Base-by-base conservation (phyloP, 2,113 vertebrate species). In the Neoarius graeffei region DNA sequence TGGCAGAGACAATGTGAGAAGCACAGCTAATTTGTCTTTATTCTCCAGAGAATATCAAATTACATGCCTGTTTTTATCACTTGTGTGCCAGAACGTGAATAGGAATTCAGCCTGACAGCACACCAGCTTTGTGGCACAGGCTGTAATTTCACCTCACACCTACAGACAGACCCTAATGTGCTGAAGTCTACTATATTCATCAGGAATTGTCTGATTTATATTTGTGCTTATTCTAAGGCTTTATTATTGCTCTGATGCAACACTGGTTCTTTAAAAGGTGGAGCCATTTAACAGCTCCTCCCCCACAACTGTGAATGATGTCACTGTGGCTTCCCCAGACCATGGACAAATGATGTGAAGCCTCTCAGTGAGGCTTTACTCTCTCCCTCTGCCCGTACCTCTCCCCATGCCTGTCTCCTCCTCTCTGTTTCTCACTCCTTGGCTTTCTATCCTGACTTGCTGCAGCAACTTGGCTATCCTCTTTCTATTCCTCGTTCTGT, bases 221-320 rank as follows among this genome's bases (percentile, higher is more conserved):
- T 76, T 7, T 54, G 7, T 64, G 57, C 50, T 84, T 83, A 64
- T 88, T 52, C 27, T 13, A 20, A 48, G n/a, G 2, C 17, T 62
- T 62, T 23, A 62, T 81, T 81, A 30, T n/a, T 66, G 7, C 20
- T 19, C 5, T 27, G 42, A 66, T 76, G 23, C 6, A 25, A 42
- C 15, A 14, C 86, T 93, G 74, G 91, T 88, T 76, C 94, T 95
- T 94, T 94, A 95, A 95, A 83, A 91, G 93, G 93, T 92, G 90
- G 94, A 90, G 52, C 64, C 54, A 90, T 90, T 88, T 71, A 85
- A 87, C 67, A 89, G 92, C 89, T 92, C 87, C 91, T 88, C 88
- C 2, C 71, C 86, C 91, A n/a, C 83, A 89, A 90, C 84, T 9
- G 79, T 89, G 86, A 80, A 88, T 93, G 94, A 94, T 93, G 93